Evolutionary conservation across 2,113 vertebrate genomes (phyloP).

Genomic region (Stegostoma tigrinum): DNA sequence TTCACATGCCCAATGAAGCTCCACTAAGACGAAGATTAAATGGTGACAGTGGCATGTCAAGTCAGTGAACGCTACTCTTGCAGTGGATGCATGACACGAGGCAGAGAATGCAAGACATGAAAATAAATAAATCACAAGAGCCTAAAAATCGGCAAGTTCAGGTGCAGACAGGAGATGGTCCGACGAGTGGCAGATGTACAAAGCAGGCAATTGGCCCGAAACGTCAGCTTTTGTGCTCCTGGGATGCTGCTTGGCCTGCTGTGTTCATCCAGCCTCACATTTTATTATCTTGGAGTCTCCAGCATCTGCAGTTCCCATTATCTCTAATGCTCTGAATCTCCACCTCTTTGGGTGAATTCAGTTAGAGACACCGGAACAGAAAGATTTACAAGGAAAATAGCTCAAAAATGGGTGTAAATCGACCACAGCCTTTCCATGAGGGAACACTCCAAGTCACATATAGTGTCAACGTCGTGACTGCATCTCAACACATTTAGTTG

Average conservation of each 20-base stretch:
- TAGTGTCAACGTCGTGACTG: background rate
- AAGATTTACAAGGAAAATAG: background rate
- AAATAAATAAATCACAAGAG: background rate
- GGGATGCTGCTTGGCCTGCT: too few species aligned
- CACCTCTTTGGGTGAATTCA: too few species aligned
- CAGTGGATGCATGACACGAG: background rate
- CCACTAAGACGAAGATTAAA: background rate
- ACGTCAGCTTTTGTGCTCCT: too few species aligned
- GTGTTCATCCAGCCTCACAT: too few species aligned
- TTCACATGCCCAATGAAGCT: background rate
- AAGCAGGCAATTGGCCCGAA: too few species aligned
- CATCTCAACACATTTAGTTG: background rate
- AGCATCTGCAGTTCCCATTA: too few species aligned
- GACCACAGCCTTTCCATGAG: background rate
- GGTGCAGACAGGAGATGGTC: background rate
- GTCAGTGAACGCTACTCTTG: background rate
- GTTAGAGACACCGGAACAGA: background rate
- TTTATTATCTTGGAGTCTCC: too few species aligned
- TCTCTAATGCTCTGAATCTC: too few species aligned
- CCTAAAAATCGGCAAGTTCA: background rate
- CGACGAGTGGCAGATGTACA: background rate
- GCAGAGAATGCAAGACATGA: background rate
- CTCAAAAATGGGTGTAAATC: background rate
- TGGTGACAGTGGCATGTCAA: background rate
- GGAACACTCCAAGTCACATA: background rate